Evolutionary conservation across 1,140 invertebrate genomes (phyloP).

Genomic region (Drosophila bipectinata): DNA sequence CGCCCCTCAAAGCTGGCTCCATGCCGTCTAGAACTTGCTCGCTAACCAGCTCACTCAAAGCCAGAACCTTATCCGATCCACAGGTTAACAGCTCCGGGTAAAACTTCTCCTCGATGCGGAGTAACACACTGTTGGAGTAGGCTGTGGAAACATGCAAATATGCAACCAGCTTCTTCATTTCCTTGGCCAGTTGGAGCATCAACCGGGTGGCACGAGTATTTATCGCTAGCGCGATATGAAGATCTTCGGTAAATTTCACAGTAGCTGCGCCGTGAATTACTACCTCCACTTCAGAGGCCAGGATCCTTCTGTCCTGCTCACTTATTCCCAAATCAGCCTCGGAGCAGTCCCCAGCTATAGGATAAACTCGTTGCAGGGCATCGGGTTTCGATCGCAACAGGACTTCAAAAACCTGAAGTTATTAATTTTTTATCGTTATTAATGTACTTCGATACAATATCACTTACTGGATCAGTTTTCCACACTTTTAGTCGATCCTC

Average conservation of each 20-base stretch:
- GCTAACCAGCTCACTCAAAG: conserved; percentile 84
- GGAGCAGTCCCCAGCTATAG: conserved; percentile 86
- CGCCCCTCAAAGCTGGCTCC: conserved; percentile 87
- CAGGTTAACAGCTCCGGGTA: conserved; percentile 87
- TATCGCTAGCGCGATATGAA: conserved; percentile 86
- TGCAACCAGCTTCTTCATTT: conserved; percentile 88
- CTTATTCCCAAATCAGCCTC: conserved; percentile 88
- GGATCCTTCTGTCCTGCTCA: conserved; percentile 84
- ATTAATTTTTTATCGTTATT: no score
- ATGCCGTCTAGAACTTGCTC: conserved; percentile 87
- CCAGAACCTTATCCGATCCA: conserved; percentile 87
- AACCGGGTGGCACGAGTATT: conserved; percentile 87
- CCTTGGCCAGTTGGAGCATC: conserved; percentile 85
- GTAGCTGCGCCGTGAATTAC: conserved; percentile 95
- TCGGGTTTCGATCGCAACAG: conserved; percentile 16
- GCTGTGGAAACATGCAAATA: conserved; percentile 90
- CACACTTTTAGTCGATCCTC: conserved; percentile 87
- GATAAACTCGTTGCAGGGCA: conserved; percentile 19
- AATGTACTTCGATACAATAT: no score
- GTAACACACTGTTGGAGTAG: conserved; percentile 88
- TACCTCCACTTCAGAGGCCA: conserved; percentile 85
- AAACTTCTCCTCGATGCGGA: conserved; percentile 87
- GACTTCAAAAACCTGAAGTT: conserved; percentile 37
- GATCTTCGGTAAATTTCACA: conserved; percentile 91
- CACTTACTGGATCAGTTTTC: conserved; percentile 84